Evolutionary conservation across 1,140 invertebrate species (phyloP).

Genomic region (Globodera ellingtonae): DNA sequence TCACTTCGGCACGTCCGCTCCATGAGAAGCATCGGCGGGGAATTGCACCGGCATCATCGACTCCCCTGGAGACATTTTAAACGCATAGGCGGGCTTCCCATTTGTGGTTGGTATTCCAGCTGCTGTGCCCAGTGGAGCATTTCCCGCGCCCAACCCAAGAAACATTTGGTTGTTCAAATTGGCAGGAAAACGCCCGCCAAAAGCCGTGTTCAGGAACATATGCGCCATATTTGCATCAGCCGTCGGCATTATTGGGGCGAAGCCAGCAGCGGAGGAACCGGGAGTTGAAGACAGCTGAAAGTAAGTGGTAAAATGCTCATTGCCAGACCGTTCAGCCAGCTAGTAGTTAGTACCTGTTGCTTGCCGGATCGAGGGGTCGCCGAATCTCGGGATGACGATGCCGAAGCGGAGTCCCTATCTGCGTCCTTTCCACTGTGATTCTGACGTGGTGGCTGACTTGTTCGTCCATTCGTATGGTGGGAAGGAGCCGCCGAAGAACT

Average conservation of each 20-base stretch:
- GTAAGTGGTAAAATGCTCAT: no score
- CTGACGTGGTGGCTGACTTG: conserved; percentile 36
- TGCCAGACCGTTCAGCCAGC: no score
- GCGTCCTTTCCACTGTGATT: conserved; percentile 41
- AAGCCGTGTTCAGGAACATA: conserved; percentile 25
- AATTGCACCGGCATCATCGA: conserved; percentile 85
- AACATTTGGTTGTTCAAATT: conserved; percentile 33
- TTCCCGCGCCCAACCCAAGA: conserved; percentile 4
- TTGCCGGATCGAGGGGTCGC: conserved; percentile 50
- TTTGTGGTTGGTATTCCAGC: conserved; percentile 28
- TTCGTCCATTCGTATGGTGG: conserved; percentile 32
- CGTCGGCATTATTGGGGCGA: conserved; percentile 26
- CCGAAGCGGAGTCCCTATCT: conserved; percentile 44
- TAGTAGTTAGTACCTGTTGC: conserved; percentile 23
- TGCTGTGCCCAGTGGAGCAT: conserved; percentile 6
- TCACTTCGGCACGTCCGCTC: conserved; percentile 86
- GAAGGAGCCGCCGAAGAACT: conserved; percentile 26
- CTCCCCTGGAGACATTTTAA: conserved; percentile 78
- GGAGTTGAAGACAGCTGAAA: conserved; percentile 21
- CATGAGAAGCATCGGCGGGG: conserved; percentile 88
- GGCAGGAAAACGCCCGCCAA: conserved; percentile 22
- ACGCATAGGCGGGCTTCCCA: conserved; percentile 77
- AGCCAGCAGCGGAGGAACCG: conserved; percentile 22
- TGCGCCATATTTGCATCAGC: conserved; percentile 10
- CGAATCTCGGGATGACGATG: conserved; percentile 46